Evolutionary conservation across 2,797 vertebrate genomes (phyloP).

Genomic region (Hypotaenidia philippensis): DNA sequence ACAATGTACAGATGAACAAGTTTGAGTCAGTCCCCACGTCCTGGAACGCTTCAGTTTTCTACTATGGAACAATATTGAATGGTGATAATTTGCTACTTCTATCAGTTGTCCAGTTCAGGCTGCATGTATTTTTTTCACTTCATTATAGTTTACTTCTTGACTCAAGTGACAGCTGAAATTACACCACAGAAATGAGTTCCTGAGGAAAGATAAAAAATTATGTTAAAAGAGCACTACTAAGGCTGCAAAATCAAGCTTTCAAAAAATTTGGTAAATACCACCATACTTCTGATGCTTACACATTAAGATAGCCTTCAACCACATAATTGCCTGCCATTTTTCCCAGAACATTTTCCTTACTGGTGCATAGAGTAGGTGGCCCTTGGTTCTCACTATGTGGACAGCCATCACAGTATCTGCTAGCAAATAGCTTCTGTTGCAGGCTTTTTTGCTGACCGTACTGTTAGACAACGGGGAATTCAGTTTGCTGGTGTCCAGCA

Average conservation of each 20-base stretch:
- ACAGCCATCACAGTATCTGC: neutral
- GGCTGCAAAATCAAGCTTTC: neutral
- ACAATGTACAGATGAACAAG: neutral
- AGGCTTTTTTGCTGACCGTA: accelerated
- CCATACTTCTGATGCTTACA: neutral
- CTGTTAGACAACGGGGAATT: neutral
- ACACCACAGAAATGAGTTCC: neutral
- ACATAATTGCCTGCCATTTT: neutral
- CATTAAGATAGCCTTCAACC: neutral
- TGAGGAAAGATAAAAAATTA: neutral
- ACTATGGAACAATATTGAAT: neutral
- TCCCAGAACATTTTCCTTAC: neutral
- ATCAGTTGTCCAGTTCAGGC: neutral
- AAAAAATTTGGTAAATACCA: neutral
- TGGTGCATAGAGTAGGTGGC: neutral
- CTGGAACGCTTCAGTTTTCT: neutral
- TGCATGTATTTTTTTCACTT: neutral
- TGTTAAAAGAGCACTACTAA: neutral
- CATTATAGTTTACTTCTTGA: neutral
- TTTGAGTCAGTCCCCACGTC: neutral
- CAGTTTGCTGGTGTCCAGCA: neutral
- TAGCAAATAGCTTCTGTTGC: neutral
- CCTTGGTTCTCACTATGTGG: neutral
- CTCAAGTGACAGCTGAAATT: neutral
- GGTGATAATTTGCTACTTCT: neutral